Evolutionary conservation across 2,113 vertebrate species (phyloP).

Genomic region (Microtus ochrogaster): DNA sequence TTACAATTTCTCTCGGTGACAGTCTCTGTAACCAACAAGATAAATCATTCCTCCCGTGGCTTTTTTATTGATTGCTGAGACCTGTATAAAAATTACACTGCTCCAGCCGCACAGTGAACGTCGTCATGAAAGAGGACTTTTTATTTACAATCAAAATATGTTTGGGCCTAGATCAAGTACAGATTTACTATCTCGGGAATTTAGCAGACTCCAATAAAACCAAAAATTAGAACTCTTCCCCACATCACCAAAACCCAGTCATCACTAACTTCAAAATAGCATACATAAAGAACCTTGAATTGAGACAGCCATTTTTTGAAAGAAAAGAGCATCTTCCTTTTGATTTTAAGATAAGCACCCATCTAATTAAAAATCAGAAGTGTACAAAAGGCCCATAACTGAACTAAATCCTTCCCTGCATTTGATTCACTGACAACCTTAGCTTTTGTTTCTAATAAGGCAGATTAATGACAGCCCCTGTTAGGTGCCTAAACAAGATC

Average conservation of each 20-base stretch:
- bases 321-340: neutral
- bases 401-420: slow-evolving; percentile 50
- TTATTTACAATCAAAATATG: slow-evolving; percentile 90
- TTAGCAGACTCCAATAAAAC: slow-evolving; percentile 76
- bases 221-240: slow-evolving; percentile 58
- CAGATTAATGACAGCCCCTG: neutral
- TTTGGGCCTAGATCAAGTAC: slow-evolving; percentile 84
- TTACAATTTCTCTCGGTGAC: slow-evolving; percentile 95
- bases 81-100: slow-evolving; percentile 91
- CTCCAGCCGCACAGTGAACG: slow-evolving; percentile 89
- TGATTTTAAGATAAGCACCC: slow-evolving; percentile 72
- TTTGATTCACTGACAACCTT: slow-evolving; percentile 52
- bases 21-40: slow-evolving; percentile 93
- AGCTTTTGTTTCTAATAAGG: slow-evolving; percentile 37
- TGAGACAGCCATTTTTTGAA: neutral
- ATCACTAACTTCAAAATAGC: slow-evolving; percentile 59
- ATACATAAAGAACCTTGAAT: neutral
- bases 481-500: slow-evolving; percentile 9
- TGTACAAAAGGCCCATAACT: slow-evolving; percentile 30
- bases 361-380: slow-evolving; percentile 76
- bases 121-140: slow-evolving; percentile 89
- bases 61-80: slow-evolving; percentile 93
- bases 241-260: neutral
- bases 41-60: slow-evolving; percentile 94
- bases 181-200: slow-evolving; percentile 84